Conservation (phyloP, 64 coral and sea anemone genomes). For the Pocillopora verrucosa region DNA sequence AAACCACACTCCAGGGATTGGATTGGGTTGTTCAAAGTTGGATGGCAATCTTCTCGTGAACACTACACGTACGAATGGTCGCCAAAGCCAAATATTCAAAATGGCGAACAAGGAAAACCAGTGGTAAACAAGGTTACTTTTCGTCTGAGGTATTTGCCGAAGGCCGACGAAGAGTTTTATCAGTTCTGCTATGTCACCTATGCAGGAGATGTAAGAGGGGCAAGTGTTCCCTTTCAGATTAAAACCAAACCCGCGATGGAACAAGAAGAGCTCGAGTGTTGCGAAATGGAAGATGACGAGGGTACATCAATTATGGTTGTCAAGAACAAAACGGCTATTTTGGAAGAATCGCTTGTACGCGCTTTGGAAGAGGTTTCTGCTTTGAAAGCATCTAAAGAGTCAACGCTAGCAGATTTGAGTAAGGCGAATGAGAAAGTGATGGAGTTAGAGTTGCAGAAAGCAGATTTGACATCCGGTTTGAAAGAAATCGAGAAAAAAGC, state of each 20-base stretch:
- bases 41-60: conserved; percentile 88
- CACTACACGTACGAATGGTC: conserved; percentile 89
- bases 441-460: conserved; percentile 71
- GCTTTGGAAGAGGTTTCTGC: conserved; percentile 72
- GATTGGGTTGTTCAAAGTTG: conserved; percentile 91
- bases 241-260: conserved; percentile 58
- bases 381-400: conserved; percentile 88
- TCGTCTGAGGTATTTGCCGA: conserved; percentile 60
- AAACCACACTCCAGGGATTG: conserved; percentile 76
- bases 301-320: conserved; percentile 83
- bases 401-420: conserved; percentile 31
- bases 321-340: conserved; percentile 88
- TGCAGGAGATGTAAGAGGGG: conserved; percentile 79
- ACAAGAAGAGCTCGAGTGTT: conserved; percentile 79
- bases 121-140: conserved; percentile 69
- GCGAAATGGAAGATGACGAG: conserved; percentile 93
- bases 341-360: conserved; percentile 74
- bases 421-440: conserved; percentile 70
- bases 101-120: conserved; percentile 60
- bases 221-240: conserved; percentile 94
- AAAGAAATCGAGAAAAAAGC: conserved; percentile 43
- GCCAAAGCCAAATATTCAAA: conserved; percentile 41
- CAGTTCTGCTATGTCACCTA: conserved; percentile 93
- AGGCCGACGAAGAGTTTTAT: conserved; percentile 90
- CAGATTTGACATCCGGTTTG: conserved; percentile 54